phyloP scores from a whole-genome alignment of 2,888 invertebrate genomes.

The Scaptomyza reducta region DNA sequence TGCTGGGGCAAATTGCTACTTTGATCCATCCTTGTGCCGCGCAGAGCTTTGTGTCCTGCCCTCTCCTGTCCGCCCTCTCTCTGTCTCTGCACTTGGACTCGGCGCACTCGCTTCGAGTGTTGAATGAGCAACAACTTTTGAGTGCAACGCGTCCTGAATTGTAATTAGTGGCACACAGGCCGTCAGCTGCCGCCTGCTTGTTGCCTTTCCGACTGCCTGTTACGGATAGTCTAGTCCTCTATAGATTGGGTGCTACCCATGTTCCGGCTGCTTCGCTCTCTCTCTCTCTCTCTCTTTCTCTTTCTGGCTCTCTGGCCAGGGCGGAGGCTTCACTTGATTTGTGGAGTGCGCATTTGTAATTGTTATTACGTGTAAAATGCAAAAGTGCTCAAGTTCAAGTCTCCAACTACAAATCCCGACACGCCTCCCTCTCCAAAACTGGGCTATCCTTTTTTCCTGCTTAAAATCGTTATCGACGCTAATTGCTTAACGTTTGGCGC shows the following conservation, averaged over 20 bases:
- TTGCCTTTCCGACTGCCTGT: conserved; percentile 1
- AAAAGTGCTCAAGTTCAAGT: conserved; percentile 43
- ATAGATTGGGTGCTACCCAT: conserved; percentile 2
- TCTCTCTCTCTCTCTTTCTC: background rate
- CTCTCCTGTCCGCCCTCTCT: background rate
- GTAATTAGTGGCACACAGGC: conserved; percentile 70
- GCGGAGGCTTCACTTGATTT: conserved; percentile 65
- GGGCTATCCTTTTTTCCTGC: conserved; percentile 15
- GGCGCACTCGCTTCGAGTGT: conserved; percentile 62
- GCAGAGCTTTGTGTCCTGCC: background rate
- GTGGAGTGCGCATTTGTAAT: conserved; percentile 74
- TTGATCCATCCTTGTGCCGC: conserved; percentile 52
- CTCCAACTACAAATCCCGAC: background rate
- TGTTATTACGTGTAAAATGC: conserved; percentile 73
- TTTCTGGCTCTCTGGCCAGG: conserved; percentile 1
- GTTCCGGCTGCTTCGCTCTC: conserved; percentile 15
- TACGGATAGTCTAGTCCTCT: conserved; percentile 26
- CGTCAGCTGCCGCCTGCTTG: background rate
- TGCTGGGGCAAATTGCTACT: conserved; percentile 53
- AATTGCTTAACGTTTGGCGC: conserved; percentile 66
- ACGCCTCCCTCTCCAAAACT: background rate
- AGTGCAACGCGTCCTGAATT: conserved; percentile 80
- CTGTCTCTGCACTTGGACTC: conserved; percentile 1
- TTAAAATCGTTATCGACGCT: conserved; percentile 66
- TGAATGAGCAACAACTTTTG: conserved; percentile 77